Evolutionary conservation across 2,797 vertebrate species (phyloP).

Genomic region (Hydrophis major): DNA sequence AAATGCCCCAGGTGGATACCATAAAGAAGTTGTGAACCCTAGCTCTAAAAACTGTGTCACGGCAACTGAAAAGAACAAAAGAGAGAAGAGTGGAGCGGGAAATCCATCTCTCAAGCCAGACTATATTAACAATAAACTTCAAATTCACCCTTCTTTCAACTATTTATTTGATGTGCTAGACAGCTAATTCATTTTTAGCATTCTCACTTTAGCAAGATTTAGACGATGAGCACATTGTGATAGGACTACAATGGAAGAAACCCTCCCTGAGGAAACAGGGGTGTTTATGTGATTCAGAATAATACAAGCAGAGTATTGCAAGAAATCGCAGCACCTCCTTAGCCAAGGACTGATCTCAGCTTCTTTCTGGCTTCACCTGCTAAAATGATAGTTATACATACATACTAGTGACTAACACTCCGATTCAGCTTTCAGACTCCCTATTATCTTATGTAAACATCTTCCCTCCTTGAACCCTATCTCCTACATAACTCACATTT

Average conservation of each 20-base stretch:
- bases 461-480: neutral
- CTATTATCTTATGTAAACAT: neutral
- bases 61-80: slow-evolving; percentile 7
- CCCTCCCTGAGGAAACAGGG: neutral
- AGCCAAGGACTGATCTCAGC: neutral
- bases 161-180: neutral
- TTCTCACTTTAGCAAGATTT: neutral
- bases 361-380: neutral
- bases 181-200: neutral
- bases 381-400: neutral
- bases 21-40: neutral
- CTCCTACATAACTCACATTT: neutral
- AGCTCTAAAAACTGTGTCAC: neutral
- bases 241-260: neutral
- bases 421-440: neutral
- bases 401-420: neutral
- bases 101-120: slow-evolving; percentile 27
- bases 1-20: neutral
- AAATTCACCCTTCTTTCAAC: slow-evolving; percentile 14
- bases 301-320: neutral
- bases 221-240: neutral
- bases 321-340: neutral
- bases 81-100: slow-evolving; percentile 8
- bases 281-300: neutral
- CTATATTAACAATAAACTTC: slow-evolving; percentile 10